Base-by-base conservation (phyloP, 2,888 invertebrate species). In the Diaperis boleti region DNA sequence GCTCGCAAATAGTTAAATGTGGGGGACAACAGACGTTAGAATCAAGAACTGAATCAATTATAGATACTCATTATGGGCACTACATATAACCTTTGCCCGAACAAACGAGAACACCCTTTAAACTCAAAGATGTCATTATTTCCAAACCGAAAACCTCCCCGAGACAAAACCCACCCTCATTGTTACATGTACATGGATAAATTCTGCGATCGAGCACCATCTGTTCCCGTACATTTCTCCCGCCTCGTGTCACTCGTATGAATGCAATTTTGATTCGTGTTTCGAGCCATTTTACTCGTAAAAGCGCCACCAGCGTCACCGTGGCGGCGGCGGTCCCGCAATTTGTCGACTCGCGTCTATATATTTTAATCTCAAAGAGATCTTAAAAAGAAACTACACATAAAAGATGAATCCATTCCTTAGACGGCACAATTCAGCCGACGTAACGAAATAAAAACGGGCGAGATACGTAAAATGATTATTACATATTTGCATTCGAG, bases 351-450 rank as follows among this genome's bases (percentile, higher is more conserved):
- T 18, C 42, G 37, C 50, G 44, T 50, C 37, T 56, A 50, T 47
- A 17, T 54, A 54, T 62, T 62, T 62, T 62, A 55, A 62, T 62
- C 55, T 57, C 57, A 57, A 62, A 56, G 62, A 13, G 50, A 57
- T 50, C 57, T 55, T 29, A 45, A 39, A 49, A 59, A 29, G 47
- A 45, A 29, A 17, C 50, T 37, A 50, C 15, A 61, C 54, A 57
- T 57, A 62, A 62, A 62, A 62, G 57, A 62, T 62, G 39, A 50
- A 57, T 57, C 47, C 50, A 33, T 62, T 45, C 39, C 33, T 39
- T 11, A 44, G 50, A 60, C 54, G 60, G 35, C 31, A 33, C 60
- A 54, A 60, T 52, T 52, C 60, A 20, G 60, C n/a, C 20, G 20
- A 60, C 52, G 49, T 59, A 59, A 59, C 59, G 50, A 59, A 59